Evolutionary conservation across 2,797 vertebrate genomes (phyloP).

Genomic region (Spea hammondii): DNA sequence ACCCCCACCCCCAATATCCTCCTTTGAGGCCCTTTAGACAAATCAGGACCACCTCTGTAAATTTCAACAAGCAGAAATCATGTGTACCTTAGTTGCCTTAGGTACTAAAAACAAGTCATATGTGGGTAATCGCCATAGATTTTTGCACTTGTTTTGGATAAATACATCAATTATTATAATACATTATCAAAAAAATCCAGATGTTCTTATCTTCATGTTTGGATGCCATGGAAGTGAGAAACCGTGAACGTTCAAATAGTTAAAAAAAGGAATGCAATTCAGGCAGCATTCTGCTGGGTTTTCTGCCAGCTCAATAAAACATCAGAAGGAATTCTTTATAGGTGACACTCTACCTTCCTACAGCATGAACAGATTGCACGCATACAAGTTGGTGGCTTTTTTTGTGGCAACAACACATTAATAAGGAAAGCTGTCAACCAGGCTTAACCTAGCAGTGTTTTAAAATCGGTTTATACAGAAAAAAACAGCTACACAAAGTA

Average conservation of each 20-base stretch:
- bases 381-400: constrained; percentile 18
- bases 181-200: too few species aligned
- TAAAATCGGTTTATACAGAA: constrained; percentile 32
- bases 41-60: too few species aligned
- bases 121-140: too few species aligned
- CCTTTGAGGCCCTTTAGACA: too few species aligned
- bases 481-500: background rate
- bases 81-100: too few species aligned
- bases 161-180: too few species aligned
- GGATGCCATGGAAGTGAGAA: too few species aligned
- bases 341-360: constrained; percentile 12
- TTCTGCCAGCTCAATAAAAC: constrained; percentile 31
- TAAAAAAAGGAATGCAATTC: background rate
- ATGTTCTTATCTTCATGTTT: too few species aligned
- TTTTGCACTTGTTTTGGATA: too few species aligned
- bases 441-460: background rate
- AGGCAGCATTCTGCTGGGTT: constrained; percentile 1
- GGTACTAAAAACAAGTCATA: too few species aligned
- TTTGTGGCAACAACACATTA: constrained; percentile 16
- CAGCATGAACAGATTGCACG: constrained; percentile 24
- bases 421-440: constrained; percentile 10
- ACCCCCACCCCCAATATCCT: too few species aligned
- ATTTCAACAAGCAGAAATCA: too few species aligned
- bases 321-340: constrained; percentile 42
- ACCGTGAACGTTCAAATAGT: background rate